phyloP scores from a whole-genome alignment of 2,113 vertebrate species.

The Zosterops lateralis region DNA sequence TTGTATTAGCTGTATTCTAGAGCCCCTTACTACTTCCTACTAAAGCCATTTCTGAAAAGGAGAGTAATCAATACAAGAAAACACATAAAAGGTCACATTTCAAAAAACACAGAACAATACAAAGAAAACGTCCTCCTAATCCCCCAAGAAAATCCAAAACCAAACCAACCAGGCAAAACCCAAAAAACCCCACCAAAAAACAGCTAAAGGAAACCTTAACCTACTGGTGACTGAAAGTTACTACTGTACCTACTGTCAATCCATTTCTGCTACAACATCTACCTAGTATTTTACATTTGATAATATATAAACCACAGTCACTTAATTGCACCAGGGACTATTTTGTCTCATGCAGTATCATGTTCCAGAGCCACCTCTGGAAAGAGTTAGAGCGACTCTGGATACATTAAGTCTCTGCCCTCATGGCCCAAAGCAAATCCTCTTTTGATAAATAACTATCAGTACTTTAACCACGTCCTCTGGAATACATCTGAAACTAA shows the following conservation, averaged over 20 bases:
- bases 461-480: background rate
- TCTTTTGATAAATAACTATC: background rate
- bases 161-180: background rate
- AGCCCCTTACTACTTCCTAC: background rate
- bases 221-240: background rate
- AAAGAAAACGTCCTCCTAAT: background rate
- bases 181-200: background rate
- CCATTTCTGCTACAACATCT: background rate
- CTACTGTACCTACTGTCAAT: background rate
- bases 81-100: background rate
- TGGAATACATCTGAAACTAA: background rate
- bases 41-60: background rate
- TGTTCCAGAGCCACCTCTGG: background rate
- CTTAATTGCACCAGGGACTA: background rate
- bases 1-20: background rate
- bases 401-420: background rate
- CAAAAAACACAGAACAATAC: background rate
- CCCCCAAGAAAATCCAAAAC: rapidly evolving
- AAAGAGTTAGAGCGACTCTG: background rate
- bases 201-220: background rate
- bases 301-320: background rate
- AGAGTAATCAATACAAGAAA: background rate
- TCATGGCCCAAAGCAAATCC: background rate
- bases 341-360: background rate
- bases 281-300: background rate